Evolutionary conservation across 1,140 invertebrate species (phyloP), one percentile per base, ranked within the genome.

Genomic region (Catajapyx aquilonaris): DNA sequence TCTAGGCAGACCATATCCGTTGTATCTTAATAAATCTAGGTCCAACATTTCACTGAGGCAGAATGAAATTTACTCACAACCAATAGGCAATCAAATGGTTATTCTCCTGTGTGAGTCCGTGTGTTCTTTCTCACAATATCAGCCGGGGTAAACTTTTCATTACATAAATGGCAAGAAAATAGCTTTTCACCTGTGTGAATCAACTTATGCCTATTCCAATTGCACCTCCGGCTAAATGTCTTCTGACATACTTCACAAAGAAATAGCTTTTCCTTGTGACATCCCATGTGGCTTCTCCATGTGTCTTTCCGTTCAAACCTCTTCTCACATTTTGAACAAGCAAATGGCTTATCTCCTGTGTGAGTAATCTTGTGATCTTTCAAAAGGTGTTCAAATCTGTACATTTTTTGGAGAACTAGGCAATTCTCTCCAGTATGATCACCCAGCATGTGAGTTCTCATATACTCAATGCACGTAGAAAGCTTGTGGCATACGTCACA

Each of bases 341-440:
- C 21, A 15, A 21, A 22, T 7, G 33, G 34, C 20, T 36, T 39
- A 13, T 16, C 7, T 5, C 32, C 20, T 34, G 38, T 39, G 22
- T 39, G 38, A 11, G 9, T 35, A 2, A 37, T 5, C 20, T 32
- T 17, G 19, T 39, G 38, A 13, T 20, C 5, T 13, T 37, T 37
- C 7, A 39, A 22, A 35, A 20, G 7, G 2, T 5, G 19, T 9
- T 16, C 22, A 4, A 37, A 17, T 18, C 10, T 15, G 19, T 35
- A 39, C 10, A 4, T 16, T 9, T 34, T 35, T 2, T 21, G 13
- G 25, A 31, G 35, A 4, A 2, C 5, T 2, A 17, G 10, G 15
- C 38, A 39, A 13, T 15, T 39, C 5, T 39, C 34, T 17, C 15
- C 20, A 17, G 17, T 20, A 21, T 39, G 38, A 2, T 19, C 21